These are phyloP conservation scores for Atethmia centrago DNA, from an alignment of 2,888 invertebrate genomes.

Conservation along the genomic window DNA sequence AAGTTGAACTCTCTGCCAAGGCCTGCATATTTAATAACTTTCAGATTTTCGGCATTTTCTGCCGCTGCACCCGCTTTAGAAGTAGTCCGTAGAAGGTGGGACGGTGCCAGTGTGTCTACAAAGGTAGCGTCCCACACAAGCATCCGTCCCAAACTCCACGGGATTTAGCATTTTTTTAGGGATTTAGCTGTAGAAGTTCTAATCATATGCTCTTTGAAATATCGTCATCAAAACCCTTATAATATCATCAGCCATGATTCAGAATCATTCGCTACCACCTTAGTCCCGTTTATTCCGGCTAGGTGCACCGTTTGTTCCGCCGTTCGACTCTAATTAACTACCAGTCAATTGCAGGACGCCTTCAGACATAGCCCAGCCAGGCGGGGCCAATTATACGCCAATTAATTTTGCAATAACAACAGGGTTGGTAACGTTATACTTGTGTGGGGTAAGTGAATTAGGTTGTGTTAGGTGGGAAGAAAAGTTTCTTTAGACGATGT, in stretches of 20 bases:
- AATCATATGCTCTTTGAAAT: no score
- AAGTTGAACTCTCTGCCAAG: no score
- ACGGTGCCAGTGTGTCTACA: no score
- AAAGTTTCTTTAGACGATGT: background rate
- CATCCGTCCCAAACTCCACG: no score
- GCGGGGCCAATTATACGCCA: constrained; percentile 88
- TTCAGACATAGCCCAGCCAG: constrained; percentile 83
- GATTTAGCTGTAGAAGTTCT: no score
- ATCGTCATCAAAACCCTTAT: no score
- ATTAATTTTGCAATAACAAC: constrained; percentile 88
- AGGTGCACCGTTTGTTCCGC: constrained; percentile 78
- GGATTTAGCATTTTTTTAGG: no score
- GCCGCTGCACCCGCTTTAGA: no score
- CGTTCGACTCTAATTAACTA: constrained; percentile 85
- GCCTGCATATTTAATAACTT: no score
- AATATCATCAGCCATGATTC: constrained; percentile 3
- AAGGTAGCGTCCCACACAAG: no score
- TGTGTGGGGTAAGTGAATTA: constrained; percentile 52
- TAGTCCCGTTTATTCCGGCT: constrained; percentile 70
- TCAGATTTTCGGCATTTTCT: no score
- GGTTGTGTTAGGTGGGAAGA: constrained; percentile 18
- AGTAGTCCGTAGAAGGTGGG: no score
- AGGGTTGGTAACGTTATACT: constrained; percentile 57
- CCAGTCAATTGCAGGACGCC: constrained; percentile 87
- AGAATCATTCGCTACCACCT: constrained; percentile 45